A percentile compares a stretch with the other conserved stretches of the same genome.
Evolutionary conservation across 2,113 vertebrate species (phyloP).

Genomic region (Corythaixoides concolor): DNA sequence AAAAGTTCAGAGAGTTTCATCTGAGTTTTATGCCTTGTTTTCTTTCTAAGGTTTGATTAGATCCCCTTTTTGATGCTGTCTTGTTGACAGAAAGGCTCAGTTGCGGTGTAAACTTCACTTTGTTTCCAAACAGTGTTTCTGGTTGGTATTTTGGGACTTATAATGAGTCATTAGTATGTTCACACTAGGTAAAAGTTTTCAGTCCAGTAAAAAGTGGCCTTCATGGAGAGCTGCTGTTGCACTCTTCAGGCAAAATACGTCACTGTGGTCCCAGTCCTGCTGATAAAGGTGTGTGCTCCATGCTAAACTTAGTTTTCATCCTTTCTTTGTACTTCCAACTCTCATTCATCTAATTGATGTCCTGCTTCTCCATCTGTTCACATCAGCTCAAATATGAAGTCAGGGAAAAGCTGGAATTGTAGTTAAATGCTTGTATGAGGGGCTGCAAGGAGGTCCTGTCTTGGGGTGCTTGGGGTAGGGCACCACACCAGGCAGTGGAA

Average conservation of each 20-base stretch:
- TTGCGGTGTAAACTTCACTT: neutral
- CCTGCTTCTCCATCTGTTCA: neutral
- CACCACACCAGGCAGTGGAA: neutral
- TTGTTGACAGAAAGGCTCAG: neutral
- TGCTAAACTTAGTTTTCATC: neutral
- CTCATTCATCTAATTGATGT: neutral
- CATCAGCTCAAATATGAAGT: neutral
- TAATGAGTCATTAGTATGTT: neutral
- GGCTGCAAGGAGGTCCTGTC: neutral
- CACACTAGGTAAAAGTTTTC: neutral
- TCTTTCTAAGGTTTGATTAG: neutral
- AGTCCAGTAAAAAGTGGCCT: neutral
- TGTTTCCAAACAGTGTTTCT: neutral
- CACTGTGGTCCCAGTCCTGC: neutral
- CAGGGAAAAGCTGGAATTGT: neutral
- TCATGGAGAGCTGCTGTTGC: neutral
- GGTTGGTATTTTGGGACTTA: neutral
- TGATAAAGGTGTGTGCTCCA: neutral
- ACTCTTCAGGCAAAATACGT: neutral
- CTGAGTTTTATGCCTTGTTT: neutral
- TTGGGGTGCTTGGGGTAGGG: rapidly evolving
- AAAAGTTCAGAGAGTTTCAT: neutral
- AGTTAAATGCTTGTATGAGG: rapidly evolving
- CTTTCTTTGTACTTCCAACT: neutral
- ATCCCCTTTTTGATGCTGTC: neutral